Percentiles rank a stretch among this genome's conserved stretches.
Conservation (phyloP, 2,888 invertebrate species). For the Trachelus stipa region DNA sequence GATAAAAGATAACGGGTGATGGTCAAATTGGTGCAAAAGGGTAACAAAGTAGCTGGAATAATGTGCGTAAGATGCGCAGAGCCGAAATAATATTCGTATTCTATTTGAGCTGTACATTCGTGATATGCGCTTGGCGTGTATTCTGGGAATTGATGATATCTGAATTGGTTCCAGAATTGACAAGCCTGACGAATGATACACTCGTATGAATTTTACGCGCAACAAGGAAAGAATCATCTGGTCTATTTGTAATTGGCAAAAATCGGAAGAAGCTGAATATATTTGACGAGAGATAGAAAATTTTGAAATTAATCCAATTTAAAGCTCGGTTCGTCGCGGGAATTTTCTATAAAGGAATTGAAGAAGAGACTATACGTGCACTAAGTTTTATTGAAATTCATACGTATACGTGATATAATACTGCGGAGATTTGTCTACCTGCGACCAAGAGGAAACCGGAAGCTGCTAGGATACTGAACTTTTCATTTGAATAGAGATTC, state of each 20-base stretch:
- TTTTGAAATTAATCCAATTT: neutral
- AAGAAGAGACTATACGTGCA: neutral
- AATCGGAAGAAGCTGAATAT: neutral
- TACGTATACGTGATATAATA: neutral
- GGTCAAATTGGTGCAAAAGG: neutral
- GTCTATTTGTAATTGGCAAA: neutral
- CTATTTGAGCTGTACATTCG: constrained; percentile 33
- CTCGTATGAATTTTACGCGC: neutral
- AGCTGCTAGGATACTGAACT: neutral
- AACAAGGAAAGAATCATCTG: neutral
- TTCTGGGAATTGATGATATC: neutral
- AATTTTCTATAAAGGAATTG: constrained; percentile 21
- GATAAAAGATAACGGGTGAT: constrained; percentile 5
- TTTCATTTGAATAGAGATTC: neutral
- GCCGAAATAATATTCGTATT: constrained; percentile 36
- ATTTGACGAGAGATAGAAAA: neutral
- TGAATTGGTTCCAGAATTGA: neutral
- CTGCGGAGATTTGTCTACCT: neutral
- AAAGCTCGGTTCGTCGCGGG: neutral
- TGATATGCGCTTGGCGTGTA: constrained; percentile 26
- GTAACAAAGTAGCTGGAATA: neutral
- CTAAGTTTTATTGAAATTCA: neutral
- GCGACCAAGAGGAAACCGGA: neutral
- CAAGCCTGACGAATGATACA: neutral
- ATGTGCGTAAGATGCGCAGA: constrained; percentile 29